Conservation (phyloP, 2,888 invertebrate species). For the Anaspis maculata region DNA sequence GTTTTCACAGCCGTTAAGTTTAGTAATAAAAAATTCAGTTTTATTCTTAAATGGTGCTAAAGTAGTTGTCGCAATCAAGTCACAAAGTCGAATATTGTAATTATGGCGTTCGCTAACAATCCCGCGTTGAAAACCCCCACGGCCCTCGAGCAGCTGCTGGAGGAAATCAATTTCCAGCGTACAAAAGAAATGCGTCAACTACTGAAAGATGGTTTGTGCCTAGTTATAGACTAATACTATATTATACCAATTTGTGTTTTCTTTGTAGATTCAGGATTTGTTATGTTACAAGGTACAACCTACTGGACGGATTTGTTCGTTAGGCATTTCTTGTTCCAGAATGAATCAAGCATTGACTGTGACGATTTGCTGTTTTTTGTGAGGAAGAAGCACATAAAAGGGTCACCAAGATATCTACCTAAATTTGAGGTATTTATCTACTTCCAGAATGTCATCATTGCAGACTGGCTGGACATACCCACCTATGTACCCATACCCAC, state of each 20-base stretch:
- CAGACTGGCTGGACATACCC: no score
- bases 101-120: slow-evolving; percentile 39
- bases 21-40: no score
- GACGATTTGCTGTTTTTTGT: slow-evolving; percentile 95
- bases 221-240: slow-evolving; percentile 20
- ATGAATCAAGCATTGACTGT: slow-evolving; percentile 80
- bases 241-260: slow-evolving; percentile 2
- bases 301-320: slow-evolving; percentile 96
- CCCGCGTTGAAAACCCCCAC: slow-evolving; percentile 49
- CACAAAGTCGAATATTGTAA: no score
- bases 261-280: slow-evolving; percentile 77
- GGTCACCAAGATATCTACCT: slow-evolving; percentile 77
- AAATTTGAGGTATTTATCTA: slow-evolving; percentile 83
- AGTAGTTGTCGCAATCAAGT: no score
- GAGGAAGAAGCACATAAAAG: slow-evolving; percentile 83
- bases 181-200: slow-evolving; percentile 86
- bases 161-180: slow-evolving; percentile 87
- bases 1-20: no score
- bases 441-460: no score
- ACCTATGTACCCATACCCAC: no score
- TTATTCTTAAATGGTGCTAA: no score
- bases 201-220: slow-evolving; percentile 85
- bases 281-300: slow-evolving; percentile 84
- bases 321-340: slow-evolving; percentile 86
- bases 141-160: slow-evolving; percentile 75